Base-by-base conservation (phyloP, 2,888 invertebrate species). In the Eustalomyia histrio region DNA sequence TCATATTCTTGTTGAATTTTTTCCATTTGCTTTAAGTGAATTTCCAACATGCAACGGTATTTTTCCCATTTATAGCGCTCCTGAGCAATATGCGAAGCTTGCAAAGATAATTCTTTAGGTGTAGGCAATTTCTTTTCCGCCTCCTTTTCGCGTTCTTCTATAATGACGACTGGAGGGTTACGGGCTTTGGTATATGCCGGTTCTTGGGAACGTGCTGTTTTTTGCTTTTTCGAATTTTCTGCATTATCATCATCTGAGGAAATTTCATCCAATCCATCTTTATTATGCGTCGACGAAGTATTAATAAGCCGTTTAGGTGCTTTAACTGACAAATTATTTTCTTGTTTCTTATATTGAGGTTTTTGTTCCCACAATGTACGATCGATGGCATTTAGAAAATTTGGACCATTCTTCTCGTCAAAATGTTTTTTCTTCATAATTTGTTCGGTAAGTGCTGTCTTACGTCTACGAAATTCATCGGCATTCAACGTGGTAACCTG, bases 1-100 rank as follows among this genome's bases (percentile, higher is more conserved):
- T 96, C 95, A 87, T 95, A 95, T 81, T 94, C 94, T 71, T 94
- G 94, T 7, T 95, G 91, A 0, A 93, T 92, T 82, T 94, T 93
- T 69, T 93, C 93, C 65, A 95, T 91, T 12, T 93, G 87, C 63
- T 88, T 88, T 1, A 90, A 76, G 24, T 90, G 88, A 16, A 89
- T 85, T 75, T 90, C 90, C n/a, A 90, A 63, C 85, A 90, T 85
- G 72, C 89, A 89, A 2, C 90, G 91, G 71, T 92, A 92, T 68
- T 92, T 92, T 80, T 92, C 92, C 92, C 92, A 92, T 72, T 91
- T 92, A 74, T 92, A 92, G 2, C 92, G 91, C 84, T 92, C 92
- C 63, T 87, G 91, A 18, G 86, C 90, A 53, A 87, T 91, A 83
- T 86, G 90, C 29, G 86, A 89, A 14, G 88, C 90, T 83, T 88